phyloP scores from a whole-genome alignment of 2,888 invertebrate species.

The Drosophila imparisetae region DNA sequence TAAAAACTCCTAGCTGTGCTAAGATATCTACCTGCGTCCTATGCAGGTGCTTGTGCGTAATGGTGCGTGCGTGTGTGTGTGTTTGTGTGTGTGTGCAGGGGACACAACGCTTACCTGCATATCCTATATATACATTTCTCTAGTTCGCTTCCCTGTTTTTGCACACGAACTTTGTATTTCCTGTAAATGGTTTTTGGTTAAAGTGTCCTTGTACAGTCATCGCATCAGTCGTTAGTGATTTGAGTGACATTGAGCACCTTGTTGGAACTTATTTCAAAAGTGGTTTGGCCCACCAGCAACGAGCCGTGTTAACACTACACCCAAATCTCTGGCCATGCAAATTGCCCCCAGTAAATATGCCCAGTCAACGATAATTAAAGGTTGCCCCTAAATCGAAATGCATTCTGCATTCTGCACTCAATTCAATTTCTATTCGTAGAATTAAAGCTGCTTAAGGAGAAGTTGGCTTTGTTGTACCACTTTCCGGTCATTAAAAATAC shows the following conservation, averaged over 20 bases:
- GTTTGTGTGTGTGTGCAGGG: conserved; percentile 11
- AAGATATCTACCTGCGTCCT: conserved; percentile 58
- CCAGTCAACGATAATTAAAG: conserved; percentile 30
- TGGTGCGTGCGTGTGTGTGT: background rate
- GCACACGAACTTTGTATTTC: conserved; percentile 67
- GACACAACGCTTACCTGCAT: conserved; percentile 66
- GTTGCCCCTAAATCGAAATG: conserved; percentile 45
- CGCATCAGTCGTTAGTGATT: conserved; percentile 18
- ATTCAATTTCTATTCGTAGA: conserved; percentile 32
- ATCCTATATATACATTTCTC: conserved; percentile 63
- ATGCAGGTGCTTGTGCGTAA: conserved; percentile 60
- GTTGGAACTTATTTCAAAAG: conserved; percentile 53
- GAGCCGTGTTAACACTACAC: background rate
- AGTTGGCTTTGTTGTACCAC: background rate
- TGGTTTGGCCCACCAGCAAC: conserved; percentile 25
- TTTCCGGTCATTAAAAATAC: conserved; percentile 13
- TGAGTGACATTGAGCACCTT: conserved; percentile 41
- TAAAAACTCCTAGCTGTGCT: conserved; percentile 30
- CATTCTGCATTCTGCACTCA: conserved; percentile 54
- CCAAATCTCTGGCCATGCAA: conserved; percentile 13
- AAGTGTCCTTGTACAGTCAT: conserved; percentile 53
- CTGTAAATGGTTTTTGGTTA: conserved; percentile 46
- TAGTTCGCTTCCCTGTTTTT: conserved; percentile 47
- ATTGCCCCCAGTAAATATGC: conserved; percentile 14
- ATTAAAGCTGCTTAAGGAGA: conserved; percentile 8